phyloP scores from a whole-genome alignment of 92 coral and sea anemone genomes.

The Epizoanthus ramosus region DNA sequence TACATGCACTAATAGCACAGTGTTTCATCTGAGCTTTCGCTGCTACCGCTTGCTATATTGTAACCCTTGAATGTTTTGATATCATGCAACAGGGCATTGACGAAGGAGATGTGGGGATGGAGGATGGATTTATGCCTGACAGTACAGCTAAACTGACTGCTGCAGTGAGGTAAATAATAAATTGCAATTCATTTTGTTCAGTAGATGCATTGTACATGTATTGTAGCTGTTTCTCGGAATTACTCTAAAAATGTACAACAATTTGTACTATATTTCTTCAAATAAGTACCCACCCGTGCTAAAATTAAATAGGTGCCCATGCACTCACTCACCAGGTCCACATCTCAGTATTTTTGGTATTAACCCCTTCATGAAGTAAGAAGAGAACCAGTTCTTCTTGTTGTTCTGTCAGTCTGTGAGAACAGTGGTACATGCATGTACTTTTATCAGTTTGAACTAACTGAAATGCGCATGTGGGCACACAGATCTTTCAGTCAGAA shows the following conservation, averaged over 20 bases:
- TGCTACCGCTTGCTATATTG: not conserved
- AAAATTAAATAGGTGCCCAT: too few species aligned
- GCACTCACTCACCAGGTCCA: too few species aligned
- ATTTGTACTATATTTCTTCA: too few species aligned
- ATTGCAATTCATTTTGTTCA: not conserved
- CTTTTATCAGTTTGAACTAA: too few species aligned
- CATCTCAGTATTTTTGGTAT: too few species aligned
- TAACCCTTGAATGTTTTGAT: not conserved
- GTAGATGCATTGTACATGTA: not conserved
- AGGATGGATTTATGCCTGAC: slow-evolving; percentile 81
- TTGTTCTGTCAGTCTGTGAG: too few species aligned
- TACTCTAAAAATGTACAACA: not conserved
- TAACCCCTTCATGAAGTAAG: too few species aligned
- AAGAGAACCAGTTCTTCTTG: too few species aligned
- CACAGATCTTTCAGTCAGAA: too few species aligned
- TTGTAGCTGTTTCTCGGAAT: not conserved
- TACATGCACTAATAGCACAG: not conserved
- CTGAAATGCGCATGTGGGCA: too few species aligned
- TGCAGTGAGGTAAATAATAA: slow-evolving; percentile 83
- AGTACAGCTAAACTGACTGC: slow-evolving; percentile 96
- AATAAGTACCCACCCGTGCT: too few species aligned
- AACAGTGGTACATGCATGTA: too few species aligned
- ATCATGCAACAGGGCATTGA: slow-evolving; percentile 79
- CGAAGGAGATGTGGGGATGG: slow-evolving; percentile 80
- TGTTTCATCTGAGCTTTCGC: not conserved